These are phyloP conservation scores for Eubasilissa regina DNA, from an alignment of 1,140 invertebrate species.

Conservation along the genomic window DNA sequence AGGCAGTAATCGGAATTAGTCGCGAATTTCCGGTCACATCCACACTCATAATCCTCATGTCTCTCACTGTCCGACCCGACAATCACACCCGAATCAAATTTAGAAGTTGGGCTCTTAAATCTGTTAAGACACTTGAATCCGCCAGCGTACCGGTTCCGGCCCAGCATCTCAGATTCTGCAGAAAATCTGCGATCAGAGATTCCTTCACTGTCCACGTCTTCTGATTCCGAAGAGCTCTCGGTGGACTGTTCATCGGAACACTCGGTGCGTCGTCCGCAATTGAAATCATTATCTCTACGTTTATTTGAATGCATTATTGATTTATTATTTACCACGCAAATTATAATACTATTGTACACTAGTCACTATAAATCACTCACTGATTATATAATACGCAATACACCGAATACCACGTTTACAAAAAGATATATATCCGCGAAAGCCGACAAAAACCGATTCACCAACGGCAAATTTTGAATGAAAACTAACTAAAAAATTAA, in stretches of 20 bases:
- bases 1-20: constrained; percentile 13
- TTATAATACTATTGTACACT: no score
- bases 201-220: not conserved
- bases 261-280: constrained; percentile 36
- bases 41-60: not conserved
- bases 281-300: not conserved
- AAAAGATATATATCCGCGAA: no score
- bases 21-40: not conserved
- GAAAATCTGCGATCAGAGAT: constrained; percentile 20
- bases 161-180: constrained; percentile 3
- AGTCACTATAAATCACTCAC: no score
- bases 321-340: no score
- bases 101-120: not conserved
- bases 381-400: no score
- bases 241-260: constrained; percentile 30
- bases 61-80: constrained; percentile 23
- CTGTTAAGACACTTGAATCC: constrained; percentile 9
- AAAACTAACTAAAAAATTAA: no score
- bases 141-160: not conserved
- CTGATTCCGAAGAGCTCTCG: not conserved
- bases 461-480: no score
- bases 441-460: no score
- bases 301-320: constrained; percentile 35
- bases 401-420: no score
- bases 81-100: constrained; percentile 36